A percentile compares a stretch with the other conserved stretches of the same genome.
phyloP scores from a whole-genome alignment of 1,140 invertebrate species.

The Drosophila nikananu region DNA sequence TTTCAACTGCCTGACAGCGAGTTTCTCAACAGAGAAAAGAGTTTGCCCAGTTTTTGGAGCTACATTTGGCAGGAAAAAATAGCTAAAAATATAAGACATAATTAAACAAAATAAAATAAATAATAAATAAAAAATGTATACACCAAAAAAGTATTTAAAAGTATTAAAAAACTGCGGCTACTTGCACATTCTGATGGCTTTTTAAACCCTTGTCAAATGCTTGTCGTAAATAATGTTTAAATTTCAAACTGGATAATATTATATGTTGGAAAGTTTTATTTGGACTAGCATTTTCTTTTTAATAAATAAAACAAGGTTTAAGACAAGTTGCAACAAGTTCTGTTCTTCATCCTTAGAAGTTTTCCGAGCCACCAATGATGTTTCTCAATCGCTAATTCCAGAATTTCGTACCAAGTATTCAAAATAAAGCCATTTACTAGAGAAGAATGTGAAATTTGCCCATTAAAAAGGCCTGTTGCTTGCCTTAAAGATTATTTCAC shows the following conservation, averaged over 20 bases:
- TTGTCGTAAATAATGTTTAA: neutral
- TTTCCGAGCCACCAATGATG: too few relatives aligned
- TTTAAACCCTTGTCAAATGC: neutral
- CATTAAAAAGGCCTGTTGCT: neutral
- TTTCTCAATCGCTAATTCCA: too few relatives aligned
- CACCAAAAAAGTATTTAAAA: neutral
- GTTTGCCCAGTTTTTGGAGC: neutral
- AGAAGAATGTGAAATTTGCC: neutral
- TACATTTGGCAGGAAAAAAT: neutral
- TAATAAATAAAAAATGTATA: neutral
- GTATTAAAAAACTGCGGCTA: neutral
- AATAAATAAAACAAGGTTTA: too few relatives aligned
- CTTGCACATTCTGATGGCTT: neutral
- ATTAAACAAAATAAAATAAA: neutral
- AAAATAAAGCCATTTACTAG: neutral
- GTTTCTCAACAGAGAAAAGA: conserved; percentile 29
- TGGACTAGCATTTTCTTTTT: too few relatives aligned
- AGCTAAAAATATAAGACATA: neutral
- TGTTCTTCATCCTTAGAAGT: neutral
- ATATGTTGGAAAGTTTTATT: too few relatives aligned
- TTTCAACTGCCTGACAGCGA: conserved; percentile 47
- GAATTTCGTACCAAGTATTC: too few relatives aligned
- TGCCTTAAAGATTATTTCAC: neutral
- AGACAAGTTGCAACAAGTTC: too few relatives aligned
- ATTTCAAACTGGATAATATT: too few relatives aligned